These are phyloP conservation scores for Cyanoliseus patagonus DNA, from an alignment of 2,113 vertebrate genomes.

Conservation along the genomic window DNA sequence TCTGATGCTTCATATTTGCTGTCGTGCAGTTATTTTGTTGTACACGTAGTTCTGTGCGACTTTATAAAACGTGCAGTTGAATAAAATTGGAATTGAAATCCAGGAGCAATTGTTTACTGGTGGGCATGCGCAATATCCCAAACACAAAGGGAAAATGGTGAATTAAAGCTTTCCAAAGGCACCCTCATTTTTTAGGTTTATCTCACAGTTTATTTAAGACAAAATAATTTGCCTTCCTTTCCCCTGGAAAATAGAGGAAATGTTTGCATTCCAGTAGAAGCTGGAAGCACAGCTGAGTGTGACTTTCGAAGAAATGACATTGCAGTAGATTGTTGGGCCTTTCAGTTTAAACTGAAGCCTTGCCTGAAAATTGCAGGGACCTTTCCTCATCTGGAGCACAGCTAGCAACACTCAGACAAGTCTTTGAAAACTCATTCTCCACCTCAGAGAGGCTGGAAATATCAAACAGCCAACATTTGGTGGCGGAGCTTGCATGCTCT, in stretches of 20 bases:
- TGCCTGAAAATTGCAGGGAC: background rate
- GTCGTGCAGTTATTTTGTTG: background rate
- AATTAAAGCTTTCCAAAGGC: background rate
- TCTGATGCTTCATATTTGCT: constrained; percentile 10
- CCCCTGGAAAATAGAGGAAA: background rate
- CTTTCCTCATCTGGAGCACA: background rate
- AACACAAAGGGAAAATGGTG: background rate
- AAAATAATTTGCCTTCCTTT: background rate
- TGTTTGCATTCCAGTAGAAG: background rate
- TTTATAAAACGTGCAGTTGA: background rate
- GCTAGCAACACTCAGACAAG: accelerated
- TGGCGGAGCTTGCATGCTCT: background rate
- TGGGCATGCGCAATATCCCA: background rate
- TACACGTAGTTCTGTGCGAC: background rate
- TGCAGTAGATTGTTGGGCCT: background rate
- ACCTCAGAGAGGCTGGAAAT: background rate
- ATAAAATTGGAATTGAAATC: background rate
- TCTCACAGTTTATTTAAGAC: background rate
- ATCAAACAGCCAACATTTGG: background rate
- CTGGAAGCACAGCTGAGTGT: background rate
- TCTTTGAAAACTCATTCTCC: background rate
- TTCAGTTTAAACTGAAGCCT: background rate
- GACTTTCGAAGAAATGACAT: background rate
- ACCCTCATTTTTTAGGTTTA: background rate
- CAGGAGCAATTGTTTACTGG: background rate